These are phyloP conservation scores for Rhagophthalmus giganteus DNA, from an alignment of 2,888 invertebrate species.

Conservation along the genomic window DNA sequence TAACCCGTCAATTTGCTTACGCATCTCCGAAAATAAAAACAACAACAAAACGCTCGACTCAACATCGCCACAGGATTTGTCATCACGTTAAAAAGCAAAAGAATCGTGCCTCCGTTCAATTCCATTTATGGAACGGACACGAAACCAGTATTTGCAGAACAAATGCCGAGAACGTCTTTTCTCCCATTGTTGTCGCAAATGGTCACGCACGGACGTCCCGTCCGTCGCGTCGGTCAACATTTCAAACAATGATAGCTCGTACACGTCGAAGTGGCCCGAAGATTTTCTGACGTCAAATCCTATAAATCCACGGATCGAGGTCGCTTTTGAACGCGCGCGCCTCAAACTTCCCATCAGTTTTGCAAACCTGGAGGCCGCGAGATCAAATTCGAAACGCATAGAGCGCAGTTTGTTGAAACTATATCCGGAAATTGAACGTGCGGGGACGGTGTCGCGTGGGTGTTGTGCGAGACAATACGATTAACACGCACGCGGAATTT, in stretches of 20 bases:
- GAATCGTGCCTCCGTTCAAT: too few relatives aligned
- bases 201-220: too few relatives aligned
- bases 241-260: slow-evolving; percentile 25
- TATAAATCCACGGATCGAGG: slow-evolving; percentile 32
- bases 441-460: too few relatives aligned
- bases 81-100: slow-evolving; percentile 4
- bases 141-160: slow-evolving; percentile 9
- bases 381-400: too few relatives aligned
- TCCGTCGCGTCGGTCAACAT: too few relatives aligned
- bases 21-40: too few relatives aligned
- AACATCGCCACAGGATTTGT: neutral
- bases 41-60: too few relatives aligned
- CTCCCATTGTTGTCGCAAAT: slow-evolving; percentile 9
- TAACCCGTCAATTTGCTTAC: too few relatives aligned
- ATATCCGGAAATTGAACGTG: slow-evolving; percentile 1
- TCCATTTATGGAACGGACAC: slow-evolving; percentile 7
- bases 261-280: slow-evolving; percentile 17
- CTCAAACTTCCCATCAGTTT: slow-evolving; percentile 25
- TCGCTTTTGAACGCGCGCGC: slow-evolving; percentile 32
- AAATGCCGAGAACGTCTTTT: slow-evolving; percentile 3
- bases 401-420: too few relatives aligned
- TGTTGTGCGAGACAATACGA: too few relatives aligned
- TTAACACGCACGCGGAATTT: too few relatives aligned
- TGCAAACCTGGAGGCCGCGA: too few relatives aligned
- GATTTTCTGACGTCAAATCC: slow-evolving; percentile 25